Percentiles rank a stretch among this genome's conserved stretches.
These are phyloP conservation scores for Acanthosepion esculentum DNA, from an alignment of 2,888 invertebrate genomes.

Conservation along the genomic window DNA sequence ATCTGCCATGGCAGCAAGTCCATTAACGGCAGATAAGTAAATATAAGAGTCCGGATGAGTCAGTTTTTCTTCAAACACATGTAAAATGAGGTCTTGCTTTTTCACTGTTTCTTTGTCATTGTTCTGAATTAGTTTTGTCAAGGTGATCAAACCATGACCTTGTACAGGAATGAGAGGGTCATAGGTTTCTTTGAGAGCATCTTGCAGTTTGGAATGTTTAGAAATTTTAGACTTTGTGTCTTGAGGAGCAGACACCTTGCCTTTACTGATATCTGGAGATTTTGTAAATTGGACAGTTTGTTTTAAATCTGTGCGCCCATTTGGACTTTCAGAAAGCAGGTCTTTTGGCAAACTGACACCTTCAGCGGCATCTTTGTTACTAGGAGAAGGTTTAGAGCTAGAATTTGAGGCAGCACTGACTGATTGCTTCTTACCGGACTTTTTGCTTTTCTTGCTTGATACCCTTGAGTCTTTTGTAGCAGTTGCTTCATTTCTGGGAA, in stretches of 20 bases:
- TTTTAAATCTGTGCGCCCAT: not conserved
- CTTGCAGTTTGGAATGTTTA: slow-evolving; percentile 53
- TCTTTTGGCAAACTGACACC: not conserved
- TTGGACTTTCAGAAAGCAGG: not conserved
- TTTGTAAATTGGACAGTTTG: not conserved
- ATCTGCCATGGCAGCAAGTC: slow-evolving; percentile 82
- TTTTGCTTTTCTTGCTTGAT: not conserved
- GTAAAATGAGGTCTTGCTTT: slow-evolving; percentile 78
- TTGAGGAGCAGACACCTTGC: not conserved
- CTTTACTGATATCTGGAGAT: not conserved
- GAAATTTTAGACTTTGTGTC: not conserved
- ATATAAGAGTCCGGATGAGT: slow-evolving; percentile 87
- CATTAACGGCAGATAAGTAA: slow-evolving; percentile 86
- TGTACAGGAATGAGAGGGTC: slow-evolving; percentile 85
- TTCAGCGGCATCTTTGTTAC: not conserved
- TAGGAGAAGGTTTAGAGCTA: not conserved
- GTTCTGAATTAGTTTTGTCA: slow-evolving; percentile 83
- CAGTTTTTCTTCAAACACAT: slow-evolving; percentile 85
- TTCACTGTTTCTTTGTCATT: slow-evolving; percentile 80
- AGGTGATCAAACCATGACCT: slow-evolving; percentile 85
- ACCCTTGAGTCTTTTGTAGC: not conserved
- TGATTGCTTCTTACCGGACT: not conserved
- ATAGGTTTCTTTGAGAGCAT: slow-evolving; percentile 81
- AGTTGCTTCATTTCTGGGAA: not conserved
- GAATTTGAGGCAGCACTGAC: not conserved